These are phyloP conservation scores for Hymenochirus boettgeri DNA, from an alignment of 2,113 vertebrate species.

Conservation along the genomic window DNA sequence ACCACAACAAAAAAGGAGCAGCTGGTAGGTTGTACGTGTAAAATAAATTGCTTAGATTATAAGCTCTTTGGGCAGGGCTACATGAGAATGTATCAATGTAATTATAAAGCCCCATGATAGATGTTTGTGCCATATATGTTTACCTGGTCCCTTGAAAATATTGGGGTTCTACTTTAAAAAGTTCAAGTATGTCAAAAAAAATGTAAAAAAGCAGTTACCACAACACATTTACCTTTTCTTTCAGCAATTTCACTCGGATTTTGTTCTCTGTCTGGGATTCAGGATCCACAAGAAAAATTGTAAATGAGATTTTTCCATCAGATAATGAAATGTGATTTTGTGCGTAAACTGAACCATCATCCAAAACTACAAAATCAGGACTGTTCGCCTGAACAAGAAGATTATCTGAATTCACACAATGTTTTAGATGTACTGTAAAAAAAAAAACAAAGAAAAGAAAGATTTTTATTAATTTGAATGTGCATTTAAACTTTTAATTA, in stretches of 20 bases:
- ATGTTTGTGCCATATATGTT: too few relatives aligned
- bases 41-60: too few relatives aligned
- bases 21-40: too few relatives aligned
- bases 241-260: slow-evolving; percentile 61
- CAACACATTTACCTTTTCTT: slow-evolving; percentile 57
- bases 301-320: slow-evolving; percentile 62
- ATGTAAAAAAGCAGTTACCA: background rate
- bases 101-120: too few relatives aligned
- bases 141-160: too few relatives aligned
- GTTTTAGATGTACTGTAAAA: slow-evolving; percentile 10
- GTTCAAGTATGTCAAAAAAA: too few relatives aligned
- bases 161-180: too few relatives aligned
- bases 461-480: too few relatives aligned
- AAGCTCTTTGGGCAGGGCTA: too few relatives aligned
- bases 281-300: slow-evolving; percentile 54
- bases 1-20: too few relatives aligned
- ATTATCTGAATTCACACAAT: slow-evolving; percentile 6
- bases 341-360: slow-evolving; percentile 65
- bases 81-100: too few relatives aligned
- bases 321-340: slow-evolving; percentile 55
- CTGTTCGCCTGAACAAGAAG: slow-evolving; percentile 39
- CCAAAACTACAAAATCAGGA: slow-evolving; percentile 56
- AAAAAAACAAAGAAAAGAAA: background rate
- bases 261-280: slow-evolving; percentile 47
- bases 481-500: too few relatives aligned